Conservation (phyloP, 2,113 vertebrate species). For the Desmodus rotundus region DNA sequence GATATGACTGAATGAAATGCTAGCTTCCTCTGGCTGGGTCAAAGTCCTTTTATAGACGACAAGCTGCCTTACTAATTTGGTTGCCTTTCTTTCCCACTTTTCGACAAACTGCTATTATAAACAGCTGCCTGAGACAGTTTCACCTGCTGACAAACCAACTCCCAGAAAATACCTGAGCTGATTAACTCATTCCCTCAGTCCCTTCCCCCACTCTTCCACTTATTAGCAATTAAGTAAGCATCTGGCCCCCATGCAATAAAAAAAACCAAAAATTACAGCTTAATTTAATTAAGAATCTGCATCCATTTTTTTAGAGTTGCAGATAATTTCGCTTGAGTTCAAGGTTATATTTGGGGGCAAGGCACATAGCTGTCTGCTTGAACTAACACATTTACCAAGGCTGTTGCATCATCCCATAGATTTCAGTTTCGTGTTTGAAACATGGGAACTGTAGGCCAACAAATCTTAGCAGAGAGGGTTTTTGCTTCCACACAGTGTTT, state of each 20-base stretch:
- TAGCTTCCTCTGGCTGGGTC: neutral
- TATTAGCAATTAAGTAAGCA: constrained; percentile 68
- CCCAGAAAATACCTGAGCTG: constrained; percentile 51
- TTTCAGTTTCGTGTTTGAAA: constrained; percentile 31
- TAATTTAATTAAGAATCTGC: constrained; percentile 68
- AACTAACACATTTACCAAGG: neutral
- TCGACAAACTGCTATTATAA: neutral
- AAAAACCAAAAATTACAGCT: constrained; percentile 60
- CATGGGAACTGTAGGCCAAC: neutral
- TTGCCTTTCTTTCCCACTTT: neutral
- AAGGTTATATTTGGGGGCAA: constrained; percentile 55
- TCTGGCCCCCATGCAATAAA: too few species aligned
- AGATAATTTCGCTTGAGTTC: constrained; percentile 48
- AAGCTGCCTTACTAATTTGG: neutral
- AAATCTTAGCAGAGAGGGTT: constrained; percentile 4
- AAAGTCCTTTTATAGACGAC: constrained; percentile 15
- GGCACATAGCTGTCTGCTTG: constrained; percentile 28
- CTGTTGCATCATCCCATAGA: neutral
- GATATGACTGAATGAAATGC: neutral
- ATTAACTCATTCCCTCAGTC: neutral
- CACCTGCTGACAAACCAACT: constrained; percentile 38
- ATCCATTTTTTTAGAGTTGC: constrained; percentile 32
- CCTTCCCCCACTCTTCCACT: constrained; percentile 20
- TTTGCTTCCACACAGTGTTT: constrained; percentile 49
- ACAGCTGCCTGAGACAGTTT: neutral